Conservation (phyloP, 2,113 vertebrate species). For the Lota lota region DNA sequence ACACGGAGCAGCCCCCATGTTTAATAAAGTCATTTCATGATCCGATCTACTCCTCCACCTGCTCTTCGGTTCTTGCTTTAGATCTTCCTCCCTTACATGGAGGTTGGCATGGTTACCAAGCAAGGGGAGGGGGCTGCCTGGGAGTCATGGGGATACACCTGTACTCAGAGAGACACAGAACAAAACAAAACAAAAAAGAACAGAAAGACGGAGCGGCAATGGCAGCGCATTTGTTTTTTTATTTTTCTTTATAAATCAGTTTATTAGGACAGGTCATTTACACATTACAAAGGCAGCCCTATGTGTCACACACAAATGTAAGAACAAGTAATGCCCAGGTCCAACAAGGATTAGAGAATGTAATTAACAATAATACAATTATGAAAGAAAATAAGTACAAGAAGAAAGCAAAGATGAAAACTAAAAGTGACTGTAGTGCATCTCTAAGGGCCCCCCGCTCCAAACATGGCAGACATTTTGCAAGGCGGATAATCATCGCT, state of each 20-base stretch:
- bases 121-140: conserved; percentile 28
- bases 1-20: conserved; percentile 25
- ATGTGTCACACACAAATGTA: no score
- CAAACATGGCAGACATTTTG: conserved; percentile 1
- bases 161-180: conserved; percentile 27
- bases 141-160: conserved; percentile 39
- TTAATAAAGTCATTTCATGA: conserved; percentile 63
- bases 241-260: no score
- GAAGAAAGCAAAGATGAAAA: no score
- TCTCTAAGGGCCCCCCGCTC: not conserved
- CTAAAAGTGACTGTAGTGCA: no score
- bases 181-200: not conserved
- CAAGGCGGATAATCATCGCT: conserved; percentile 35
- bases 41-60: conserved; percentile 33
- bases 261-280: no score
- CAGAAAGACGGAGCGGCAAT: conserved; percentile 10
- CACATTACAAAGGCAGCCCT: no score
- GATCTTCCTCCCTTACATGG: conserved; percentile 40
- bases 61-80: conserved; percentile 31
- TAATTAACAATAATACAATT: no score
- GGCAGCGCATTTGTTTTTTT: not conserved
- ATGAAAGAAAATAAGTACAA: no score
- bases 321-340: no score
- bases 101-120: not conserved
- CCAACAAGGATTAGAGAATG: no score